Evolutionary conservation across 1,140 invertebrate species (phyloP), one percentile per base, ranked within the genome.

Genomic region (Battus philenor): DNA sequence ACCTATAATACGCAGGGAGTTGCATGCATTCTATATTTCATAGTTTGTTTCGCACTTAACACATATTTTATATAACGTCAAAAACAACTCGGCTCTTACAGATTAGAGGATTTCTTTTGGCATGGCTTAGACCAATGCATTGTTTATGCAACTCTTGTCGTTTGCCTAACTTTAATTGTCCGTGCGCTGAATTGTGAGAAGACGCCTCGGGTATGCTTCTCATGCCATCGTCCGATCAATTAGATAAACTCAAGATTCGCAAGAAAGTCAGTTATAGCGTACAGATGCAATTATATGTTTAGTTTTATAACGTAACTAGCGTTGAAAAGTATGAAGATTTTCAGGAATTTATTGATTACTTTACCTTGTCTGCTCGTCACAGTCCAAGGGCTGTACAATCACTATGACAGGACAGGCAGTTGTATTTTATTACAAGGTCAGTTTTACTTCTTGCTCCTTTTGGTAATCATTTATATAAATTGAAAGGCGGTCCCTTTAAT

Each of bases 361-460:
- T 36, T 17, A 16, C 15, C 15, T 36, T 20, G 33, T 8, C 17
- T 36, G 33, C 33, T 20, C 33, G 33, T 36, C n/a, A n/a, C n/a
- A n/a, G n/a, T n/a, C n/a, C n/a, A n/a, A n/a, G n/a, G n/a, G n/a
- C n/a, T n/a, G 17, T 18, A 36, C 33, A 36, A 36, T 36, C 33
- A 36, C 33, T n/a, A n/a, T n/a, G 11, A 36, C 10, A 20, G 18
- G 33, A 17, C 15, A 9, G 33, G 33, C 17, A 7, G 17, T 17
- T 10, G 33, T 10, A 36, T 36, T n/a, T 34, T 34, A 29, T 51
- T 44, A 47, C 73, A 61, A 77, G 78, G 71, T 70, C 75, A 63
- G 50, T 51, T 60, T 53, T 68, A 59, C 24, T 77, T 68, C 67
- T 65, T 66, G 66, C 55, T 48, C 60, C 63, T 72, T 78, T 68